Percentiles rank a stretch among this genome's conserved stretches.
phyloP scores from a whole-genome alignment of 2,113 vertebrate genomes.

The Elephas maximus region DNA sequence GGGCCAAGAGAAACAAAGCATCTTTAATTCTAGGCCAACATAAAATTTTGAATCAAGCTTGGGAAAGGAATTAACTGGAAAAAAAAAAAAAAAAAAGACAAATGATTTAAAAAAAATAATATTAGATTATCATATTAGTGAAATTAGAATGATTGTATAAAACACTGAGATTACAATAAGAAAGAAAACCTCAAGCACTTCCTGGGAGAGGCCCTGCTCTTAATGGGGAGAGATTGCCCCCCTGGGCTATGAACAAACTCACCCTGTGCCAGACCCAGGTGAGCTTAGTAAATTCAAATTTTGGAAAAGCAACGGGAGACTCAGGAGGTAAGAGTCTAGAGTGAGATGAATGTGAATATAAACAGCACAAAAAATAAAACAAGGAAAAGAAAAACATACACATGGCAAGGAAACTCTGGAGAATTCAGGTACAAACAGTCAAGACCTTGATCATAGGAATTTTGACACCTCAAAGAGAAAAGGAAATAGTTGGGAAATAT shows the following conservation, averaged over 20 bases:
- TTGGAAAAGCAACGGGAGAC: neutral
- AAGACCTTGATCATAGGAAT: neutral
- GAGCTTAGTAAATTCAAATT: neutral
- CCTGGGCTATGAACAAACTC: neutral
- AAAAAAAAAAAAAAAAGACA: neutral
- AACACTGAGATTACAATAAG: neutral
- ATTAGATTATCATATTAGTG: neutral
- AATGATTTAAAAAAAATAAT: neutral
- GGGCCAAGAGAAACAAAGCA: neutral
- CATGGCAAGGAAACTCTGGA: neutral
- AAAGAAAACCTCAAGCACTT: neutral
- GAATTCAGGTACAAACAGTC: neutral
- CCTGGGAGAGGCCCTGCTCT: neutral
- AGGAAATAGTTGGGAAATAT: neutral
- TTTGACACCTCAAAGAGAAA: constrained; percentile 23
- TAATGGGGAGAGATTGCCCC: neutral
- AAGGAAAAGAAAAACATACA: neutral
- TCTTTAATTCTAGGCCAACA: neutral
- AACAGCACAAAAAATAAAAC: neutral
- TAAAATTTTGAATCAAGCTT: neutral
- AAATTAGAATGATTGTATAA: neutral
- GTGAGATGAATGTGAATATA: neutral
- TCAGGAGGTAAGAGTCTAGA: neutral
- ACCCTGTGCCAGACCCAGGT: neutral
- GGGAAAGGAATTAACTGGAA: neutral